A percentile compares a stretch with the other conserved stretches of the same genome.
Conservation (phyloP, 2,888 invertebrate genomes). For the Exephanes ischioxanthus region DNA sequence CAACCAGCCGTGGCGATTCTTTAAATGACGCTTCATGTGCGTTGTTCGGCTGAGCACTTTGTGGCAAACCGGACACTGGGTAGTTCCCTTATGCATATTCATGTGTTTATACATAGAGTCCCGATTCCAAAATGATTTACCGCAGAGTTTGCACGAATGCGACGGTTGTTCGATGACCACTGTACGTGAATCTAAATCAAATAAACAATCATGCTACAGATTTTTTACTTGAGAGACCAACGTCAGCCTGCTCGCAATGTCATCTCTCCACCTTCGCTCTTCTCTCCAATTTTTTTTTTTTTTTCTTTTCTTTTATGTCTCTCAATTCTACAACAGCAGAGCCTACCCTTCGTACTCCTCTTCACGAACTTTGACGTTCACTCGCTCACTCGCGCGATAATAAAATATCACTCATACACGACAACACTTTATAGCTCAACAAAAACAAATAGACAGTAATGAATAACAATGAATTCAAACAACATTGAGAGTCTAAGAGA, state of each 20-base stretch:
- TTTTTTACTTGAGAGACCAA: slow-evolving; percentile 34
- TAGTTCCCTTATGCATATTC: slow-evolving; percentile 86
- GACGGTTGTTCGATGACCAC: slow-evolving; percentile 85
- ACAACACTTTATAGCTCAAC: slow-evolving; percentile 24
- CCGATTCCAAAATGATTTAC: slow-evolving; percentile 85
- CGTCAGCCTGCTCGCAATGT: slow-evolving; percentile 19
- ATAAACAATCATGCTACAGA: slow-evolving; percentile 74
- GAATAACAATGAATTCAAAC: slow-evolving; percentile 61
- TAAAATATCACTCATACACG: slow-evolving; percentile 37
- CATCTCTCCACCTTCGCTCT: background rate
- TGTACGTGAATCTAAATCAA: slow-evolving; percentile 84
- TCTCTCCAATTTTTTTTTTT: background rate
- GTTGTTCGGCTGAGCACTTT: slow-evolving; percentile 85
- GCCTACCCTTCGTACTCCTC: slow-evolving; percentile 1
- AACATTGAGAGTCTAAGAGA: slow-evolving; percentile 63
- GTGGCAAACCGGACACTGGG: slow-evolving; percentile 85
- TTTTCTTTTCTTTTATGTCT: background rate
- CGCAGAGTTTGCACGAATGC: slow-evolving; percentile 85
- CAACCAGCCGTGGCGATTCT: slow-evolving; percentile 84
- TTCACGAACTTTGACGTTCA: slow-evolving; percentile 37
- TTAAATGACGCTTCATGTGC: slow-evolving; percentile 84
- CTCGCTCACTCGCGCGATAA: slow-evolving; percentile 49
- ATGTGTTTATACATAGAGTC: slow-evolving; percentile 86
- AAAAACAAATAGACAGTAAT: slow-evolving; percentile 40
- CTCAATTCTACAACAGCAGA: slow-evolving; percentile 5